Percentiles rank a stretch among this genome's conserved stretches.
Evolutionary conservation across 2,797 vertebrate genomes (phyloP).

Genomic region (Chelidonichthys spinosus): DNA sequence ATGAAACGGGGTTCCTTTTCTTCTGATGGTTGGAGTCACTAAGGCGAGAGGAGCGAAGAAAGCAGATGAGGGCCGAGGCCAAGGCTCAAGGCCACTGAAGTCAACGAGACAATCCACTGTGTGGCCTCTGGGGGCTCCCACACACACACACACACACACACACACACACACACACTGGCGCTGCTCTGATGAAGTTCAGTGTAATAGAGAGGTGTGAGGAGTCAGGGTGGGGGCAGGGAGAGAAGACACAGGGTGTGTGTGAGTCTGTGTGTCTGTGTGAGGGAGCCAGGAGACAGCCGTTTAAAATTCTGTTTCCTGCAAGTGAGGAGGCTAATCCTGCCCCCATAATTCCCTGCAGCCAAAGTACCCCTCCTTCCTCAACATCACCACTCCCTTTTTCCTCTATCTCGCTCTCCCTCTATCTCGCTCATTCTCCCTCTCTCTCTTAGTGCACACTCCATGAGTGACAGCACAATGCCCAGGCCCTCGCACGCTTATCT

Average conservation of each 20-base stretch:
- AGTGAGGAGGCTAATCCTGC: constrained; percentile 99
- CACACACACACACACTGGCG: constrained; percentile 37
- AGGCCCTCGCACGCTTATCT: constrained; percentile 99
- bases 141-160: constrained; percentile 31
- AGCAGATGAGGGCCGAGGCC: constrained; percentile 16
- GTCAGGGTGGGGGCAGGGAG: constrained; percentile 75
- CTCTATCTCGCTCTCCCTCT: constrained; percentile 76
- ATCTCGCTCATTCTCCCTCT: constrained; percentile 79
- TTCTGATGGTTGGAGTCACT: constrained; percentile 19
- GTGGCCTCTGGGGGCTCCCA: constrained; percentile 55
- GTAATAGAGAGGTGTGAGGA: constrained; percentile 70
- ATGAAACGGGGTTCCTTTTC: constrained; percentile 9
- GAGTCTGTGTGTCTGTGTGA: constrained; percentile 73
- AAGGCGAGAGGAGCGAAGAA: constrained; percentile 18
- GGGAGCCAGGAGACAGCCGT: constrained; percentile 90
- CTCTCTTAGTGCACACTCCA: constrained; percentile 87
- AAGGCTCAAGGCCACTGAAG: constrained; percentile 48
- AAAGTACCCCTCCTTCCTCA: constrained; percentile 94
- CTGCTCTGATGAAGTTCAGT: constrained; percentile 78
- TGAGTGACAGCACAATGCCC: constrained; percentile 99
- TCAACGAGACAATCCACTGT: constrained; percentile 50
- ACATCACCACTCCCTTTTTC: constrained; percentile 91
- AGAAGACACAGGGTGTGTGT: constrained; percentile 63
- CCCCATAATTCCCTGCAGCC: constrained; percentile 99
- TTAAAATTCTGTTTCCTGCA: constrained; percentile 99